phyloP scores from a whole-genome alignment of 2,113 vertebrate species.

The Rhynchopsitta pachyrhyncha region DNA sequence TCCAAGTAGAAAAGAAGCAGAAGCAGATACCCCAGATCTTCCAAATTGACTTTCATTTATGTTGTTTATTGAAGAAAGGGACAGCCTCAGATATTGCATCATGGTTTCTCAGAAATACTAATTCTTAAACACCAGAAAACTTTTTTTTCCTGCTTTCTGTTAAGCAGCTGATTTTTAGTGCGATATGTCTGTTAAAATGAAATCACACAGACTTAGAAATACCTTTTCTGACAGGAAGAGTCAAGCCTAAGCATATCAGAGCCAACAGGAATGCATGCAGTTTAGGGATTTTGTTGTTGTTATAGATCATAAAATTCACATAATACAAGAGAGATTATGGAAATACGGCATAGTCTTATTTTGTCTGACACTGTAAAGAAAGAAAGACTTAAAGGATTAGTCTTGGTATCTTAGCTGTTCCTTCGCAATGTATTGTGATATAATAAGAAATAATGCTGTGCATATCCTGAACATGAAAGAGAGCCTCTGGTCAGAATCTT shows the following conservation, averaged over 20 bases:
- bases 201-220: not conserved
- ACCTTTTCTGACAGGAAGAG: not conserved
- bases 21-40: not conserved
- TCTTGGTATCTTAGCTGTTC: conserved; percentile 39
- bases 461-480: conserved; percentile 45
- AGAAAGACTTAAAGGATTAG: conserved; percentile 63
- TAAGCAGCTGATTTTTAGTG: not conserved
- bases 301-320: conserved; percentile 33
- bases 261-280: not conserved
- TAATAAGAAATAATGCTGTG: conserved; percentile 14
- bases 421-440: conserved; percentile 2
- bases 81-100: not conserved
- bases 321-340: conserved; percentile 33
- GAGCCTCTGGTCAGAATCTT: conserved; percentile 42
- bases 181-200: not conserved
- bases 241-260: not conserved
- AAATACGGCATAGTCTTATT: conserved; percentile 39
- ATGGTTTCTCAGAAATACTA: not conserved
- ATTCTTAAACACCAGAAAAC: not conserved
- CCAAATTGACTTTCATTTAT: not conserved
- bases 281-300: conserved; percentile 43
- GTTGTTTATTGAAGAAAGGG: not conserved
- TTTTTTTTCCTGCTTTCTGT: not conserved
- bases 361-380: conserved; percentile 48
- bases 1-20: not conserved